These are phyloP conservation scores for Patiria miniata DNA, from an alignment of 35 echinoderm and acorn worm species.

Conservation along the genomic window DNA sequence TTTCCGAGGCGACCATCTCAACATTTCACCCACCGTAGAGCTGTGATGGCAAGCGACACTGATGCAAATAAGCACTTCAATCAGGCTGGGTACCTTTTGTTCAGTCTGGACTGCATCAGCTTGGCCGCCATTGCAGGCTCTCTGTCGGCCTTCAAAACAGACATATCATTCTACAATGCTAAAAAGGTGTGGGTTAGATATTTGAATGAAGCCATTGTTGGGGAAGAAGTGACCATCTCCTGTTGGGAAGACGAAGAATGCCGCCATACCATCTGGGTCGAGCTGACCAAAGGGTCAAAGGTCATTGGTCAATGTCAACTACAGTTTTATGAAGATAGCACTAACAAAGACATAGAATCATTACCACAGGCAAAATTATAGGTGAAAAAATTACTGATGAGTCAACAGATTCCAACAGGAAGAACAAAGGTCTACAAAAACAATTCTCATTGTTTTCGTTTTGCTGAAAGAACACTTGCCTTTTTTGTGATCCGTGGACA, in stretches of 20 bases:
- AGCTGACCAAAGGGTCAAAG: constrained; percentile 29
- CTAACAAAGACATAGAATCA: background rate
- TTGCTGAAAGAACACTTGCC: too few species aligned
- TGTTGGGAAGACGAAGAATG: constrained; percentile 12
- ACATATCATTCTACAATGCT: background rate
- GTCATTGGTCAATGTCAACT: constrained; percentile 10
- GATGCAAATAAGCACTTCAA: constrained; percentile 7
- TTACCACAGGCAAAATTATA: too few species aligned
- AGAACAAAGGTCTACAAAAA: too few species aligned
- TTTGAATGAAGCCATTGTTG: background rate
- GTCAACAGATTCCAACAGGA: too few species aligned
- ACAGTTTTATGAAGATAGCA: constrained; percentile 10
- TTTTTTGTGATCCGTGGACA: too few species aligned
- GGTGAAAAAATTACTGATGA: too few species aligned
- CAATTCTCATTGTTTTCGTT: too few species aligned
- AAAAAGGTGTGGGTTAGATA: constrained; percentile 12
- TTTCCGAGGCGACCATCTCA: background rate
- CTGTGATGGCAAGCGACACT: background rate
- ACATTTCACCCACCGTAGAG: background rate
- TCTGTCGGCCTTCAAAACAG: background rate
- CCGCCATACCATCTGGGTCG: background rate
- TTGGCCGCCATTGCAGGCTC: background rate
- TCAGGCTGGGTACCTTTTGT: background rate
- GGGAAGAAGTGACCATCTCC: background rate
- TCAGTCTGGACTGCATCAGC: background rate